Percentiles rank a stretch among this genome's conserved stretches.
Evolutionary conservation across 1,140 invertebrate genomes (phyloP).

Genomic region (Ptiloglossa arizonensis): DNA sequence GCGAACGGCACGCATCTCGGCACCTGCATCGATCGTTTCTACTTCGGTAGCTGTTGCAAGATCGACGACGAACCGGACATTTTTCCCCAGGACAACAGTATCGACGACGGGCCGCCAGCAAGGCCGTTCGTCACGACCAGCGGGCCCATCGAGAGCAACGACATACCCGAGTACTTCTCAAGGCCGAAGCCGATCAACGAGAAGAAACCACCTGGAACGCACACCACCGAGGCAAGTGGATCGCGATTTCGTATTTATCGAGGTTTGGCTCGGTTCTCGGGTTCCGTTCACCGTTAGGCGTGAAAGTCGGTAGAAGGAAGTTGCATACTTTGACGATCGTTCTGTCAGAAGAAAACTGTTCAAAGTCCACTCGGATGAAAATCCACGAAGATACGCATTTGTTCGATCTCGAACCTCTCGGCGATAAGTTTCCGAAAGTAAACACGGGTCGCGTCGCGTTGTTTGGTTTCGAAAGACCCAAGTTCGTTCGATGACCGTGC

Average conservation of each 20-base stretch:
- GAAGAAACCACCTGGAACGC: constrained; percentile 55
- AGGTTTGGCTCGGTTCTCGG: neutral
- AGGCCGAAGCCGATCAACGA: constrained; percentile 72
- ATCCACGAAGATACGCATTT: too few relatives aligned
- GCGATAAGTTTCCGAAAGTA: too few relatives aligned
- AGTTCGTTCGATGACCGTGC: too few relatives aligned
- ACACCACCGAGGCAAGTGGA: constrained; percentile 40
- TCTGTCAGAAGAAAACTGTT: too few relatives aligned
- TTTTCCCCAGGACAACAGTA: constrained; percentile 80
- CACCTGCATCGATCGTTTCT: constrained; percentile 95
- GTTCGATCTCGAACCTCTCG: too few relatives aligned
- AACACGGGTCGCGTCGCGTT: too few relatives aligned
- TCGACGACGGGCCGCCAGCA: constrained; percentile 72
- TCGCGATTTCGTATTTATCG: constrained; percentile 9
- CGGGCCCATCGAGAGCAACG: constrained; percentile 76
- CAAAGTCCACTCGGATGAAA: too few relatives aligned
- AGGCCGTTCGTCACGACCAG: constrained; percentile 70
- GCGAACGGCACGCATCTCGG: constrained; percentile 94
- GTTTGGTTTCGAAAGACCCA: too few relatives aligned
- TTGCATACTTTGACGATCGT: too few relatives aligned
- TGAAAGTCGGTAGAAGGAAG: too few relatives aligned
- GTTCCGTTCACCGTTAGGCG: too few relatives aligned
- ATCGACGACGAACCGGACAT: constrained; percentile 81
- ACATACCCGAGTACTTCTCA: constrained; percentile 77
- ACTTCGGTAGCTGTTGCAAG: constrained; percentile 95